Base-by-base conservation (phyloP, 2,113 vertebrate species). In the Vimba vimba region DNA sequence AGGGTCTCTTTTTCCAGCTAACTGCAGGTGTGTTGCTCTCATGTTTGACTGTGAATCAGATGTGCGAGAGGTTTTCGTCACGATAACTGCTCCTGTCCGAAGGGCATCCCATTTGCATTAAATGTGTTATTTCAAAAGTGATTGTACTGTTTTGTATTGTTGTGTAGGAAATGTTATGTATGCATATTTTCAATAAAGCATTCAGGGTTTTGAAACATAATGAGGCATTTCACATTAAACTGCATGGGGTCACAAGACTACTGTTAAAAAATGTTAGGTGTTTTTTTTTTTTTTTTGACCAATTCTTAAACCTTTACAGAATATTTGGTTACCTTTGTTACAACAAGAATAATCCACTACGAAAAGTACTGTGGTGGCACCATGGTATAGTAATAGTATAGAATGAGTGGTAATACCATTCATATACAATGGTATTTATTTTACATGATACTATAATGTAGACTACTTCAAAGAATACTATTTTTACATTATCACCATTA, bases 101-200 rank as follows among this genome's bases (percentile, higher is more conserved):
- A 74, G 1, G 11, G 36, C 57, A 13, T 30, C 66, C 71, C 71
- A 82, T 92, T 91, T 90, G 89, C 90, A 52, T 90, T 92, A 59
- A 89, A 87, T 93, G 91, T 91, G 90, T 91, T 87, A 92, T 93
- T 93, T 92, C 86, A 93, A 93, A 93, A 93, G 94, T 95, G 94
- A 95, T 94, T 95, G 94, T 95, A 95, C 88, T 94, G 94, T 95
- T 95, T 95, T 95, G 95, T 95, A 95, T 94, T 92, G 92, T 94
- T 94, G 93, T 94, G 93, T 94, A 95, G 94, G 92, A 94, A 93
- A 94, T 94, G 94, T 94, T 89, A 93, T 93, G 93, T 95, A 94
- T 94, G 93, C 93, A 94, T 95, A 95, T 95, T 95, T 95, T 95
- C 93, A 95, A 95, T 95, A 95, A 95, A 95, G 92, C 89, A 94